Evolutionary conservation across 2,888 invertebrate genomes (phyloP).

Genomic region (Psococerastis gibbosa): DNA sequence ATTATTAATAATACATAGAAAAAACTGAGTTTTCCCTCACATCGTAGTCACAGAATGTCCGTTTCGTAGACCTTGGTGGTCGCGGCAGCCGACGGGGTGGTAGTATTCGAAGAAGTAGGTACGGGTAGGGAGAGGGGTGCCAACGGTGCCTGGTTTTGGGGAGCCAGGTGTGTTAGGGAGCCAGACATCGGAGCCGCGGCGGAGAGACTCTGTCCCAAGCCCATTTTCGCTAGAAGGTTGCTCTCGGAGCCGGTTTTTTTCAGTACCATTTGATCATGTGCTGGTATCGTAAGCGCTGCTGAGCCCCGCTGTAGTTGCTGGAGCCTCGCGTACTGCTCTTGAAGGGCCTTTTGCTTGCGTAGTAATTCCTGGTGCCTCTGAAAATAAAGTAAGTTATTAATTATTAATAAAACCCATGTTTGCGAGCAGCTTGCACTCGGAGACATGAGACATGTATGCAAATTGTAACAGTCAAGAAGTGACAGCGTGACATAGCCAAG

Average conservation of each 20-base stretch:
- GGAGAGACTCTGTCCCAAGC: conserved; percentile 35
- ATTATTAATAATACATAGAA: neutral
- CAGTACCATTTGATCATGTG: conserved; percentile 36
- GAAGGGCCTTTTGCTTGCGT: conserved; percentile 69
- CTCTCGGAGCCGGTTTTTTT: conserved; percentile 82
- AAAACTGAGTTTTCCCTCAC: conserved; percentile 3
- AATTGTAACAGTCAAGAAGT: no score
- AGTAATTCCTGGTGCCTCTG: conserved; percentile 75
- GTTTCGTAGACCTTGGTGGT: conserved; percentile 79
- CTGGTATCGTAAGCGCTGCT: conserved; percentile 36
- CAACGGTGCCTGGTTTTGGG: conserved; percentile 16
- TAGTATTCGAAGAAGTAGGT: conserved; percentile 12
- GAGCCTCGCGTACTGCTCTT: conserved; percentile 77
- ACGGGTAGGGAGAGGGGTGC: conserved; percentile 10
- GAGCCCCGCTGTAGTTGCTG: conserved; percentile 71
- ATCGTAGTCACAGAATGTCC: conserved; percentile 88
- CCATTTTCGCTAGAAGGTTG: conserved; percentile 67
- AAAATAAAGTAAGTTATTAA: no score
- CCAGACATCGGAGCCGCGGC: conserved; percentile 35
- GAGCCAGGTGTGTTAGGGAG: conserved; percentile 40
- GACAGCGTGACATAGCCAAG: no score
- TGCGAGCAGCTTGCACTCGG: no score
- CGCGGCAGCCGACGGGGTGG: conserved; percentile 28
- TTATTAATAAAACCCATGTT: no score
- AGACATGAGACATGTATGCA: no score